phyloP scores from a whole-genome alignment of 2,113 vertebrate genomes.

The Puntigrus tetrazona region DNA sequence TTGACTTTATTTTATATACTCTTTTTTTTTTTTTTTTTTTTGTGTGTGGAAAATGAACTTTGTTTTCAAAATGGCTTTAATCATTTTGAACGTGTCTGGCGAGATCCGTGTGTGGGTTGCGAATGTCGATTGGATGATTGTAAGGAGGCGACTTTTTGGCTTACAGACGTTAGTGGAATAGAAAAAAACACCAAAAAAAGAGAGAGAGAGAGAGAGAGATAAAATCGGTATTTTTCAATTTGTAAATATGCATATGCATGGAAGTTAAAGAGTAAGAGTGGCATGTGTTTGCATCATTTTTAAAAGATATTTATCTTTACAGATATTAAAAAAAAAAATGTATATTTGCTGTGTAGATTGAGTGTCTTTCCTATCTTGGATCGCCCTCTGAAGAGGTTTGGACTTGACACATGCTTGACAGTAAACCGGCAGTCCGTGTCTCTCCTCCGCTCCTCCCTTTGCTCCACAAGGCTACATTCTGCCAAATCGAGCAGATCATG shows the following conservation, averaged over 20 bases:
- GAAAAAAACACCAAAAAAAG: constrained; percentile 73
- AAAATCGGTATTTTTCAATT: constrained; percentile 97
- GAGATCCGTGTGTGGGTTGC: constrained; percentile 69
- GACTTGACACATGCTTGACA: constrained; percentile 60
- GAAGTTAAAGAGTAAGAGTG: constrained; percentile 91
- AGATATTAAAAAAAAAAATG: constrained; percentile 82
- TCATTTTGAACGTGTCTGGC: constrained; percentile 83
- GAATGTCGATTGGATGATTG: constrained; percentile 83
- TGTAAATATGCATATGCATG: constrained; percentile 99
- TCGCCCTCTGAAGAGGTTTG: constrained; percentile 67
- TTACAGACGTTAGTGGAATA: constrained; percentile 9
- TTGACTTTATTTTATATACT: constrained; percentile 66
- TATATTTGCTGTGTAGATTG: constrained; percentile 90
- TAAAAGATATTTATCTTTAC: constrained; percentile 99
- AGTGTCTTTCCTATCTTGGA: constrained; percentile 62
- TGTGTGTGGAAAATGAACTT: constrained; percentile 73
- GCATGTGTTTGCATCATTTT: constrained; percentile 99
- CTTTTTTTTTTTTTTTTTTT: too few species aligned
- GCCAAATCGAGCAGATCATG: constrained; percentile 51
- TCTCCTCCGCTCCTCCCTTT: constrained; percentile 28
- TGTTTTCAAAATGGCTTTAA: constrained; percentile 87
- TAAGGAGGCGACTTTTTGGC: constrained; percentile 64
- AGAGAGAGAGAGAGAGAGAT: too few species aligned
- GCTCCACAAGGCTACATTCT: constrained; percentile 27
- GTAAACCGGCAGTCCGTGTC: constrained; percentile 60